Evolutionary conservation across 2,113 vertebrate species (phyloP), one percentile per base, ranked within the genome.

Genomic region (Phalacrocorax carbo): DNA sequence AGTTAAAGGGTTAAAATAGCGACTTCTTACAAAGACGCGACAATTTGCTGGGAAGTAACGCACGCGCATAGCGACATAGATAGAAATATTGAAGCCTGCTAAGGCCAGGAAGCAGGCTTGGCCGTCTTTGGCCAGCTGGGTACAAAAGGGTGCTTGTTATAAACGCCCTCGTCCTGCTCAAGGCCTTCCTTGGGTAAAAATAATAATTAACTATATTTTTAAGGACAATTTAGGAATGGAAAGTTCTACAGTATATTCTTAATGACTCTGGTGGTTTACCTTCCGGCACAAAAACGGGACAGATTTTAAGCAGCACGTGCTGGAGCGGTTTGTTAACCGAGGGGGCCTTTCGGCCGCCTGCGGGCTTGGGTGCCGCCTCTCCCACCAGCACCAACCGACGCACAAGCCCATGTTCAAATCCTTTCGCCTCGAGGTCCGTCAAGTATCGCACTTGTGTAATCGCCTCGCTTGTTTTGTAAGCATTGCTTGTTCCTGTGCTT

Each of bases 141-240:
- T 2, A 82, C n/a, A 90, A 29, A 75, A 18, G 19, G 0, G 2
- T 0, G 1, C 40, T 79, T 30, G 60, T 49, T 13, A 34, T 22
- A 52, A 82, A 79, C 0, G 7, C 34, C 65, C 66, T 64, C 1
- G 2, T 30, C 49, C 73, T 46, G 57, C 58, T 65, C 48, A 25
- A 52, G 34, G 84, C 70, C 62, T 57, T 69, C 34, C 22, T 32
- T 5, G 51, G 46, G 55, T 46, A 48, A 72, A 90, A 90, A 58
- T 57, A 88, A 7, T 10, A 36, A 88, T 34, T 17, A 82, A 32
- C 15, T 17, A 3, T 21, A 58, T n/a, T 96, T 90, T 30, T 80
- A 65, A 90, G 64, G 71, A 77, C 82, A 32, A 17, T 26, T 92
- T 65, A 34, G 62, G 68, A 52, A 51, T 6, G 61, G 40, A 13